Evolutionary conservation across 2,113 vertebrate genomes (phyloP), one percentile per base, ranked within the genome.

Genomic region (Procavia capensis): DNA sequence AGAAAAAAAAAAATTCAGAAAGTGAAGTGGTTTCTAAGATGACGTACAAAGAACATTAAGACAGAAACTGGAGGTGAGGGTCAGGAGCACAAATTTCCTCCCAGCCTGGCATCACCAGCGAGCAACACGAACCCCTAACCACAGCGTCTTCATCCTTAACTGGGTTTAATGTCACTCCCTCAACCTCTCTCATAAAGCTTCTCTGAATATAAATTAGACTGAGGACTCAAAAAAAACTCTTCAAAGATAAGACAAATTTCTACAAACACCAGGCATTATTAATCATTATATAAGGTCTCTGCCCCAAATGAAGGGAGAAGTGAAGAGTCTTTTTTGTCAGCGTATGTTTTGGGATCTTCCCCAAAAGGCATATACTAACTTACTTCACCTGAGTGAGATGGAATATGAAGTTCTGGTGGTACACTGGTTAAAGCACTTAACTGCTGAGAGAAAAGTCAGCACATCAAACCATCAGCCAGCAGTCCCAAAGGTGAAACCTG

Each of bases 241-340:
- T 47, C 29, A 79, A 76, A 86, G 20, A 27, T 36, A 75, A 90
- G 50, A 27, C 86, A 9, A 5, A 76, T 14, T 34, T 70, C 47
- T 76, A 4, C 36, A 54, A 90, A 75, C 31, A 16, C 59, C 24
- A 27, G 54, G 8, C 64, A 36, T 13, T 63, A 1, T 57, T 80
- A 85, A 50, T 45, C 93, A 88, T n/a, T n/a, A n/a, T n/a, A 25
- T 74, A 20, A 85, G n/a, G 19, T 84, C 27, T 88, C 88, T 39
- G 41, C 10, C 8, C 0, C 19, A 78, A 87, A 57, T 5, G 61
- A 27, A 92, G 11, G 20, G 27, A 63, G 22, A 39, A 14, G 31
- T 10, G 63, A 78, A 57, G 45, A 17, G 5, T 70, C 24, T 5
- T 68, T 84, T 80, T 20, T 25, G 3, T 63, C 34, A 9, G 61